A percentile compares a stretch with the other conserved stretches of the same genome.
These are phyloP conservation scores for Acrocyrtus sp. DNA, from an alignment of 2,888 invertebrate genomes.

Conservation along the genomic window DNA sequence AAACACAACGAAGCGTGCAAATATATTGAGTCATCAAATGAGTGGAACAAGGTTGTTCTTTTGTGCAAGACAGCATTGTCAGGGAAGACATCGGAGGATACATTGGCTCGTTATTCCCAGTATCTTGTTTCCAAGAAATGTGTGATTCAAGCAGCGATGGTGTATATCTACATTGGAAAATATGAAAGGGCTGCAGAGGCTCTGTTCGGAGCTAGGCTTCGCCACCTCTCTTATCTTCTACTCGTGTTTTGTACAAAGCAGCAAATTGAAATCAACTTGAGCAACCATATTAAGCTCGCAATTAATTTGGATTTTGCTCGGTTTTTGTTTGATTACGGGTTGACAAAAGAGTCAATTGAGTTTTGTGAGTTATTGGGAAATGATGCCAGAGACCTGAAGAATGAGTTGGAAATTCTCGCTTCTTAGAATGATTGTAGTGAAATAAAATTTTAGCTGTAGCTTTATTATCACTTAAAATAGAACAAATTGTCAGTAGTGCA, in stretches of 20 bases:
- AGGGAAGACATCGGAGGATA: conserved; percentile 55
- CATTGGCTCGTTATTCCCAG: conserved; percentile 61
- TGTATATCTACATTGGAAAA: conserved; percentile 58
- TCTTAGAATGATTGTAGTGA: too few species aligned
- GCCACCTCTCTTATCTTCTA: conserved; percentile 57
- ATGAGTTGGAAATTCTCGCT: conserved; percentile 59
- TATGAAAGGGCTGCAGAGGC: conserved; percentile 61
- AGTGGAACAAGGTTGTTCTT: conserved; percentile 59
- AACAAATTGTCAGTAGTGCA: too few species aligned
- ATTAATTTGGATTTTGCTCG: conserved; percentile 62
- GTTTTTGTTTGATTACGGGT: conserved; percentile 61
- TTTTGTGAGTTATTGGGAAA: conserved; percentile 59
- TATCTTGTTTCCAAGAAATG: conserved; percentile 58
- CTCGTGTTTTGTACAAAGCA: conserved; percentile 53
- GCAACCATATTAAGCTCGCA: conserved; percentile 59
- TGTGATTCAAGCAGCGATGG: conserved; percentile 58
- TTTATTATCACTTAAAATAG: too few species aligned
- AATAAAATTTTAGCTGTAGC: too few species aligned
- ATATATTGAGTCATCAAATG: conserved; percentile 61
- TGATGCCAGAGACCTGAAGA: conserved; percentile 59
- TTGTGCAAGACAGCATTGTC: conserved; percentile 59
- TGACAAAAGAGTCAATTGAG: conserved; percentile 54
- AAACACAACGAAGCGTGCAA: conserved; percentile 62
- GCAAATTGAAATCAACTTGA: conserved; percentile 43
- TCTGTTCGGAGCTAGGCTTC: conserved; percentile 59